Evolutionary conservation across 2,797 vertebrate genomes (phyloP).

Genomic region (Dendrocincla tyrannina): DNA sequence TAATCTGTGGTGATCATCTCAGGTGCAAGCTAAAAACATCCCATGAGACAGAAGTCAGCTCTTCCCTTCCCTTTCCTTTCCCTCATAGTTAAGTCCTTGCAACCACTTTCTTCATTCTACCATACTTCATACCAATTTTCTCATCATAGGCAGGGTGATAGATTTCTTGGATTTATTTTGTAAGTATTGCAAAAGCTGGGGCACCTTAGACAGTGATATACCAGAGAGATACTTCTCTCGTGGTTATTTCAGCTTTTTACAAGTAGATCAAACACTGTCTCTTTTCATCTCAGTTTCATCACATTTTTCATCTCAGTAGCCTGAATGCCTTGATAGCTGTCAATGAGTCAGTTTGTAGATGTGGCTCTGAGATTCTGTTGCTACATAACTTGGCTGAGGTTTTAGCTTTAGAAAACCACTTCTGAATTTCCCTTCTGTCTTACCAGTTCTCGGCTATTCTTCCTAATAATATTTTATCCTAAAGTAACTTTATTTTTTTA

Average conservation of each 20-base stretch:
- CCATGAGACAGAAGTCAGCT: neutral
- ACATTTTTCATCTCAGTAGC: neutral
- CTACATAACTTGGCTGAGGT: neutral
- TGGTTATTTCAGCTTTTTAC: neutral
- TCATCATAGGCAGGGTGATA: neutral
- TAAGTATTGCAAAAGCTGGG: neutral
- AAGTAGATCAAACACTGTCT: neutral
- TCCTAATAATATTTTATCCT: neutral
- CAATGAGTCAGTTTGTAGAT: neutral
- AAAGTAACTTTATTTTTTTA: neutral
- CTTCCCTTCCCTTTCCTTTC: neutral
- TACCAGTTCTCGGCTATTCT: neutral
- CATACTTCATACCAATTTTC: neutral
- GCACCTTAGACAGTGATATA: neutral
- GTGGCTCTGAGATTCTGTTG: neutral
- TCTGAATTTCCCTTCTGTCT: neutral
- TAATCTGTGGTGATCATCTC: neutral
- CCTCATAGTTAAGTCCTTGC: neutral
- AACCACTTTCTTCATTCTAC: neutral
- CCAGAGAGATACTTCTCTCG: neutral
- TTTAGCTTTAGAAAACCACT: neutral
- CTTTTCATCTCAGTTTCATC: neutral
- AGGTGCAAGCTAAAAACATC: neutral
- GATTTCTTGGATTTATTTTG: neutral
- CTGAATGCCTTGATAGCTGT: neutral